Conservation (phyloP, 1,140 invertebrate species). For the Reticulitermes speratus region DNA sequence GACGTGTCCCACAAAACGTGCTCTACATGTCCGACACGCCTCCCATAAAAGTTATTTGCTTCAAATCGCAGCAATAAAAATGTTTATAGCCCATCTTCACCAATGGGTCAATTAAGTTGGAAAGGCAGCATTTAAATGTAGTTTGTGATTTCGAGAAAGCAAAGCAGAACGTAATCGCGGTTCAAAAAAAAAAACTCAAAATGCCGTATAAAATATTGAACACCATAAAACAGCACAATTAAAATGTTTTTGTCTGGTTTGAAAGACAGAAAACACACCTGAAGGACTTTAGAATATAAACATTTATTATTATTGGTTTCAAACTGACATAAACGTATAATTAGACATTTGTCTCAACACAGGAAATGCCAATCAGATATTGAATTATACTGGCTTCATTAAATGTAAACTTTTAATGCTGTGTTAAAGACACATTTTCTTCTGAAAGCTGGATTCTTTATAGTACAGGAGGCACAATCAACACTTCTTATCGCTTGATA, state of each 20-base stretch:
- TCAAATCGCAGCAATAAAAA: constrained; percentile 6
- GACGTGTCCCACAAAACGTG: not conserved
- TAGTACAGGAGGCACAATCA: not conserved
- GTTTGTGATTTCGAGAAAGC: not conserved
- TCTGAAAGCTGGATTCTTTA: not conserved
- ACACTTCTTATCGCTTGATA: not conserved
- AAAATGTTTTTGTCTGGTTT: not conserved
- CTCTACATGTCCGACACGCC: not conserved
- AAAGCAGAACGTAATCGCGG: not conserved
- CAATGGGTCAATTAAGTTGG: not conserved
- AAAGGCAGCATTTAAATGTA: not conserved
- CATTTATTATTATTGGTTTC: not conserved
- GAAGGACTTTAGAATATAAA: not conserved
- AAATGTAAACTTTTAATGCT: not conserved
- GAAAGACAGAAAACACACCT: constrained; percentile 11
- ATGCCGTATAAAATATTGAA: not conserved
- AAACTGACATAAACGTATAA: not conserved
- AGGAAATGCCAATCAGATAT: not conserved
- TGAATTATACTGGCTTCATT: not conserved
- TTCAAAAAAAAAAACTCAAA: not conserved
- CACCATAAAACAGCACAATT: not conserved
- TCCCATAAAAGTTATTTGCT: constrained; percentile 4
- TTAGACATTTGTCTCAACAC: not conserved
- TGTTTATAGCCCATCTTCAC: not conserved
- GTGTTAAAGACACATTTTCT: not conserved